Base-by-base conservation (phyloP, 2,888 invertebrate species). In the Orchestes rusci region DNA sequence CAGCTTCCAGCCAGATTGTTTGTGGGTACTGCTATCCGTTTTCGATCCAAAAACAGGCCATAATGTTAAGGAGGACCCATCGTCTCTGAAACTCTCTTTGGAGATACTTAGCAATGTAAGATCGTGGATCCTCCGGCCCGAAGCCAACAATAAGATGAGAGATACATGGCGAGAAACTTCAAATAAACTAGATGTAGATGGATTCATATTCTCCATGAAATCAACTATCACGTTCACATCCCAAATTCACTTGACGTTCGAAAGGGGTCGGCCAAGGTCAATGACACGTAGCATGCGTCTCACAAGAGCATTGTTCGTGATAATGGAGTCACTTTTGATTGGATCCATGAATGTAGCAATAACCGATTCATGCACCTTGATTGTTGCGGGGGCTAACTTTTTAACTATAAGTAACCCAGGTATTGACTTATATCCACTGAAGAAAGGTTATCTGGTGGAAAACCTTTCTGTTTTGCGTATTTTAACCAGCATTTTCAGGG, bases 211-310 rank as follows among this genome's bases (percentile, higher is more conserved):
- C 43, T 28, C 16, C 47, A 33, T 16, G 43, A 47, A 15, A 33
- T n/a, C n/a, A 4, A 34, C 4, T n/a, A 48, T 17, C 10, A 20
- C 23, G 2, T 36, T 39, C 16, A 50, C 36, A 17, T 45, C 41
- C 42, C 36, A 50, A 10, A 50, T 47, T 16, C 31, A 18, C 23
- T 27, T 46, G 28, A 30, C 46, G 8, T 3, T 15, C 7, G 10
- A 10, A n/a, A 30, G 44, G 35, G 43, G 35, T 27, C 31, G 34
- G 23, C 17, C 12, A 4, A 35, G 10, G 12, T 47, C 46, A 29
- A 56, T 52, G 2, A 45, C 50, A 38, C 53, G 53, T 4, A 55
- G n/a, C 17, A 48, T 49, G n/a, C 48, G 42, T 27, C 43, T 39
- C 15, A 50, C 30, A 15, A 50, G 15, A 8, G 45, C 37, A 43